Evolutionary conservation across 1,140 invertebrate species (phyloP).

Genomic region (Ceratina calcarata): DNA sequence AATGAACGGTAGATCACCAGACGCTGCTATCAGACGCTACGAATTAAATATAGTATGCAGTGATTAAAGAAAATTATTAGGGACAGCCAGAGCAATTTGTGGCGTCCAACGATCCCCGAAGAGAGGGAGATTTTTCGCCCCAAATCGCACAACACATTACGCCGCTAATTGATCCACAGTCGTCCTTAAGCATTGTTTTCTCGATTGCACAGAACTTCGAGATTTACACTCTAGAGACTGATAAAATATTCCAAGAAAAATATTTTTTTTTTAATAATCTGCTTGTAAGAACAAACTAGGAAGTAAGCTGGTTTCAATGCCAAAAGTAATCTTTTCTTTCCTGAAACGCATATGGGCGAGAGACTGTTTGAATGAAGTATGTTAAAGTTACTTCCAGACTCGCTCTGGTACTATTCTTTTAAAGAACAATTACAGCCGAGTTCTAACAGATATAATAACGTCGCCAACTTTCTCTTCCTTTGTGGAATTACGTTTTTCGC

Average conservation of each 20-base stretch:
- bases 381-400: too few species aligned
- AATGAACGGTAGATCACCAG: slow-evolving; percentile 41
- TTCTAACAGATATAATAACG: neutral
- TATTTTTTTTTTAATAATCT: too few species aligned
- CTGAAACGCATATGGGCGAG: too few species aligned
- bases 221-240: too few species aligned
- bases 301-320: too few species aligned
- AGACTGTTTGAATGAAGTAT: too few species aligned
- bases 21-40: slow-evolving; percentile 22
- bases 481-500: neutral
- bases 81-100: neutral
- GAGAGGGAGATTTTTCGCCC: slow-evolving; percentile 18
- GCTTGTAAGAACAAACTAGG: too few species aligned
- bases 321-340: too few species aligned
- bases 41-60: slow-evolving; percentile 47
- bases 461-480: neutral
- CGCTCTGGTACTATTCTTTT: neutral
- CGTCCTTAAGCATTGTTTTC: slow-evolving; percentile 11
- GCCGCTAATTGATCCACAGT: slow-evolving; percentile 18
- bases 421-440: neutral
- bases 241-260: too few species aligned
- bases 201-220: neutral
- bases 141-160: slow-evolving; percentile 27
- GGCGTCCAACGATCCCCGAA: slow-evolving; percentile 10
- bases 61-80: slow-evolving; percentile 47